Conservation (phyloP, 2,797 vertebrate genomes). For the Pantherophis alleghaniensis region DNA sequence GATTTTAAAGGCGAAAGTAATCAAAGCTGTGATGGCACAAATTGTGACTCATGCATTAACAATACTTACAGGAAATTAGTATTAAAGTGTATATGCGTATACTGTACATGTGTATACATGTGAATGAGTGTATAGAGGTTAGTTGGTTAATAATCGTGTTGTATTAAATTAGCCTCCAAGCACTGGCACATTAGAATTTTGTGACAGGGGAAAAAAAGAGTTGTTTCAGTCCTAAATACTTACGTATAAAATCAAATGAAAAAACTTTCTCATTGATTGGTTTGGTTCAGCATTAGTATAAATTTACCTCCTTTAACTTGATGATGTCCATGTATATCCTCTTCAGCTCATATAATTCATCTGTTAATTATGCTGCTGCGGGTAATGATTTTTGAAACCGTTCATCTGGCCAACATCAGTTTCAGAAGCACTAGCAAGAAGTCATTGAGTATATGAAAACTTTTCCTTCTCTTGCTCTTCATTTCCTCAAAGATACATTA, state of each 20-base stretch:
- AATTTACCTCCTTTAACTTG: background rate
- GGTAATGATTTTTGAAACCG: background rate
- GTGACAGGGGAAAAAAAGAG: background rate
- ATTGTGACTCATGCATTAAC: background rate
- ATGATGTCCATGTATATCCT: background rate
- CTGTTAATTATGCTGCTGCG: background rate
- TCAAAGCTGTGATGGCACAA: slow-evolving; percentile 1
- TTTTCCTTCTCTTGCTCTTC: background rate
- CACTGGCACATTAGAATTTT: background rate
- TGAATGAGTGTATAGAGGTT: background rate
- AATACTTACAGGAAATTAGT: background rate
- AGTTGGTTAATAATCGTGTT: background rate
- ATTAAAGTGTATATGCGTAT: background rate
- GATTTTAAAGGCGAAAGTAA: slow-evolving; percentile 19
- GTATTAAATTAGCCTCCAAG: background rate
- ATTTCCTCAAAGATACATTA: background rate
- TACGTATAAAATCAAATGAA: background rate
- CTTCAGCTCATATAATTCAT: background rate
- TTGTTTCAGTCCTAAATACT: background rate
- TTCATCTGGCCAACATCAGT: background rate
- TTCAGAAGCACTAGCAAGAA: background rate
- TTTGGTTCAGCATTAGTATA: background rate
- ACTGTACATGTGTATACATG: background rate
- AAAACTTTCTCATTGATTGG: background rate
- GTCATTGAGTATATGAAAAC: background rate